phyloP scores from a whole-genome alignment of 2,797 vertebrate genomes.

The Delichon dasypus region DNA sequence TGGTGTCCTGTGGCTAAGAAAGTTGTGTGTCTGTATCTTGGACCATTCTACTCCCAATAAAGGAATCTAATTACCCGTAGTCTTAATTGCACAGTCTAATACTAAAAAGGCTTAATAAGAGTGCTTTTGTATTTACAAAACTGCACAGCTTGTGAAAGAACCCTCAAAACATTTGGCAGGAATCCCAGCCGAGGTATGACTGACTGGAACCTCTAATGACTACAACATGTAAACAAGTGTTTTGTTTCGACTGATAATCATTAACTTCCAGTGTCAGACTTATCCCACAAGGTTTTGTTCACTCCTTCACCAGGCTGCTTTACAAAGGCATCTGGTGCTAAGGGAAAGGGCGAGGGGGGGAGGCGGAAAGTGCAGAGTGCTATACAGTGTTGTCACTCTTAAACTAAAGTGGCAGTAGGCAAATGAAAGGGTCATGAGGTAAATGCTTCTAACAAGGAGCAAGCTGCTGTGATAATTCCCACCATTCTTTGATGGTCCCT shows the following conservation, averaged over 20 bases:
- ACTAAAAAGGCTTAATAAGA: slow-evolving; percentile 81
- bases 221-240: slow-evolving; percentile 84
- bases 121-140: slow-evolving; percentile 83
- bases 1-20: slow-evolving; percentile 55
- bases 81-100: slow-evolving; percentile 78
- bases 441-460: slow-evolving; percentile 68
- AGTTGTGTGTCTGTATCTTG: slow-evolving; percentile 60
- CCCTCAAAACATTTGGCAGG: slow-evolving; percentile 84
- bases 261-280: slow-evolving; percentile 80
- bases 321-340: slow-evolving; percentile 75
- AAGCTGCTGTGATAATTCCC: slow-evolving; percentile 71
- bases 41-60: slow-evolving; percentile 72
- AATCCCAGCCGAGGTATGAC: slow-evolving; percentile 83
- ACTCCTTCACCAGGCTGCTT: slow-evolving; percentile 72
- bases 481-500: slow-evolving; percentile 70
- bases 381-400: slow-evolving; percentile 67
- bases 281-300: slow-evolving; percentile 79
- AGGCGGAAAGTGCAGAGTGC: slow-evolving; percentile 1
- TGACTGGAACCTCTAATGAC: slow-evolving; percentile 82
- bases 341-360: not conserved
- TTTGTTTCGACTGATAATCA: slow-evolving; percentile 83
- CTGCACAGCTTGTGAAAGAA: slow-evolving; percentile 83
- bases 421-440: slow-evolving; percentile 68
- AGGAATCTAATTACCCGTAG: slow-evolving; percentile 78
- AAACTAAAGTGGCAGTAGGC: slow-evolving; percentile 69